These are phyloP conservation scores for Prosopocoilus inquinatus DNA, from an alignment of 2,888 invertebrate genomes.

Conservation along the genomic window DNA sequence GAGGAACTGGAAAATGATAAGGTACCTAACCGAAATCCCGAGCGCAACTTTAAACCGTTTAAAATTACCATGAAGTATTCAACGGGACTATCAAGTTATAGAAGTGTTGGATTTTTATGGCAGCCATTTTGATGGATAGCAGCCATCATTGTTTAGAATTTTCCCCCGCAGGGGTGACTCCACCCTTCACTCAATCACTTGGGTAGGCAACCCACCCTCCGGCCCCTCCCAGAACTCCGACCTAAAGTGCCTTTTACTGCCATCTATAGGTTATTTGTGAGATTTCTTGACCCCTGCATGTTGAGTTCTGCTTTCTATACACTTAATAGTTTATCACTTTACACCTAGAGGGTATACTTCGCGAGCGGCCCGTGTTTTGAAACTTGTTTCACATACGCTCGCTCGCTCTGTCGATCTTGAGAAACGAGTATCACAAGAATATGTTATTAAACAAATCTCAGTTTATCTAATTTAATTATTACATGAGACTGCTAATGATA, in stretches of 20 bases:
- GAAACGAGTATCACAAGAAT: too few species aligned
- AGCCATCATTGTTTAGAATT: conserved; percentile 59
- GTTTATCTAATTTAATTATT: not conserved
- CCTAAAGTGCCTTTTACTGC: conserved; percentile 44
- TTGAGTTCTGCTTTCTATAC: conserved; percentile 35
- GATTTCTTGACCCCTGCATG: conserved; percentile 49
- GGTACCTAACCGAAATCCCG: not conserved
- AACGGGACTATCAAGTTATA: not conserved
- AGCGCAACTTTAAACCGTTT: conserved; percentile 12
- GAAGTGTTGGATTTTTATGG: conserved; percentile 29
- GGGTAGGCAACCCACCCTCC: conserved; percentile 50
- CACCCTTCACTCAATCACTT: conserved; percentile 62
- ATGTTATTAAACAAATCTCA: not conserved
- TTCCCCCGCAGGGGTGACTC: conserved; percentile 51
- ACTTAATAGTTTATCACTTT: conserved; percentile 49
- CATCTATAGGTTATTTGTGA: conserved; percentile 50
- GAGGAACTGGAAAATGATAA: conserved; percentile 10
- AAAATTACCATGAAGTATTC: conserved; percentile 8
- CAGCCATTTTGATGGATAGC: conserved; percentile 61
- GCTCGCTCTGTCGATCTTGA: too few species aligned
- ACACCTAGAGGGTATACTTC: conserved; percentile 47
- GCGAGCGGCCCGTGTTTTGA: too few species aligned
- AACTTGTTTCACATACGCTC: too few species aligned
- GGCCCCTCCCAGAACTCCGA: conserved; percentile 39
- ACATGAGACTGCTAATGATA: not conserved